Base-by-base conservation (phyloP, 2,113 vertebrate species). In the Zosterops hypoxanthus region DNA sequence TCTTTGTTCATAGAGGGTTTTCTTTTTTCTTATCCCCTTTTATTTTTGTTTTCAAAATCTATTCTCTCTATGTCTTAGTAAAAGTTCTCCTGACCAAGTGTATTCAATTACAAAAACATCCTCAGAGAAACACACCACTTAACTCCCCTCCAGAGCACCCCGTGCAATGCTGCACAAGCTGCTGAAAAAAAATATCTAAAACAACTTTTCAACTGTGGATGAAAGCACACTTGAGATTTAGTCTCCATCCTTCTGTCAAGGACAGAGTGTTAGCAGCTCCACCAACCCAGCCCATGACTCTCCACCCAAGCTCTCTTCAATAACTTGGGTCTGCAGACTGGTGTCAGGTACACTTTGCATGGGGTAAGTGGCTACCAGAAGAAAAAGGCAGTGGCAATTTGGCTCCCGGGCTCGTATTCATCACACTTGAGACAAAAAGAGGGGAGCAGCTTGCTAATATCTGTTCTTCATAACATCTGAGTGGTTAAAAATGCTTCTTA, bases 401-500 rank as follows among this genome's bases (percentile, higher is more conserved):
- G 21, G 12, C 4, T 47, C 8, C 29, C 86, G 39, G 33, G 55
- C 12, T 60, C 65, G 39, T 59, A 21, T 39, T 60, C 15, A 18
- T 64, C 31, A 29, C 14, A 53, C 24, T 59, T 60, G 17, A 42
- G 39, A 53, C 39, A 64, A 79, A 78, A 94, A 41, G 16, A 72
- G 61, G 46, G 31, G 61, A 88, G 22, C 15, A 63, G 21, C 15
- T 63, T 95, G 72, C 41, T 59, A 91, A 71, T 83, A 76, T 60
- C 53, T 90, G 41, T 41, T 91, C n/a, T 82, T 44, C 31, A 47
- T 26, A 56, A 79, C 34, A 47, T 69, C 72, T 93, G 68, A 76
- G 89, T 4, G 29, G 20, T 77, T 85, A 73, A 88, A 95, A 92
- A 76, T 81, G 28, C 34, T 86, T 93, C 77, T 89, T 91, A 75